These are phyloP conservation scores for Marisa cornuarietis DNA, from an alignment of 1,140 invertebrate genomes.

Conservation along the genomic window DNA sequence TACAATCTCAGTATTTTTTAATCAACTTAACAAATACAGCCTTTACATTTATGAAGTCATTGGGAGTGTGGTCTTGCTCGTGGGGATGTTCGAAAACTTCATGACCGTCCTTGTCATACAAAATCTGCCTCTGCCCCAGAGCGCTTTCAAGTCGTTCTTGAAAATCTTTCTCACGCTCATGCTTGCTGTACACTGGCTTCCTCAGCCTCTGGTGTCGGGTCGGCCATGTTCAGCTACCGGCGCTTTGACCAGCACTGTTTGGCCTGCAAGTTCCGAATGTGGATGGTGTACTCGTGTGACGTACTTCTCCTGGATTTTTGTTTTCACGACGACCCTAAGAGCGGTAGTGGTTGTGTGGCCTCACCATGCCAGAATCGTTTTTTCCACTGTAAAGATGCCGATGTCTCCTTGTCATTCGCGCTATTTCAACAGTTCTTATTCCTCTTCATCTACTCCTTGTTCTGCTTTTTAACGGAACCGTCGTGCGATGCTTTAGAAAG, in stretches of 20 bases:
- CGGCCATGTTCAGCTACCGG: not conserved
- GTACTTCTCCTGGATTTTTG: conserved; percentile 4
- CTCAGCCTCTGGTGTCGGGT: not conserved
- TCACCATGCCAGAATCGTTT: not conserved
- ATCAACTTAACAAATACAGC: no score
- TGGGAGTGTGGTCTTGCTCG: not conserved
- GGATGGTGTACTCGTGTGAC: not conserved
- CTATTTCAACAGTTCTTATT: not conserved
- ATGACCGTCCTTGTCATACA: not conserved
- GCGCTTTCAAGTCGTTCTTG: not conserved
- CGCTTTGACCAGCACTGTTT: not conserved
- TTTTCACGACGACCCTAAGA: not conserved
- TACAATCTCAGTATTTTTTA: no score
- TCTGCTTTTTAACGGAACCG: not conserved
- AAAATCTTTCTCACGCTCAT: conserved; percentile 5
- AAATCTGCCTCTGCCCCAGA: not conserved
- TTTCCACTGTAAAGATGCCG: not conserved
- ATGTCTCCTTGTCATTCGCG: not conserved
- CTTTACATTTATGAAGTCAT: not conserved
- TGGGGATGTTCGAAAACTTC: conserved; percentile 4
- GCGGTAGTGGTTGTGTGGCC: conserved; percentile 9
- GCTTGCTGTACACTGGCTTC: not conserved
- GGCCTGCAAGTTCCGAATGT: conserved; percentile 1
- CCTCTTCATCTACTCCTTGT: not conserved
- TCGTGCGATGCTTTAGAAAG: not conserved